Base-by-base conservation (phyloP, 2,113 vertebrate species). In the Cichladusa arquata region DNA sequence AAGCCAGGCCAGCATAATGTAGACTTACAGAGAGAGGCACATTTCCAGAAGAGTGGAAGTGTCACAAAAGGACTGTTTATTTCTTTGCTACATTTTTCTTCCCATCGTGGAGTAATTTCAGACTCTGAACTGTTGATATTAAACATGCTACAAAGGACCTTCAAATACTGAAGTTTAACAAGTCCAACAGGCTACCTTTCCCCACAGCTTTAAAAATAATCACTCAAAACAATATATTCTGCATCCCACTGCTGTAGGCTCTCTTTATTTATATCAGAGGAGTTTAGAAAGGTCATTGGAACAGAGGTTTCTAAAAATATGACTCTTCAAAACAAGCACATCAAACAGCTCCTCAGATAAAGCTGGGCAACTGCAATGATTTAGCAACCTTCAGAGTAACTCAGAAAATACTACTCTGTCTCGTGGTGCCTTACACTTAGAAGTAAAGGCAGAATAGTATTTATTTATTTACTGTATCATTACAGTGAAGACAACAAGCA, bases 261-360 rank as follows among this genome's bases (percentile, higher is more conserved):
- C 93, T 95, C 87, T 73, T 92, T 87, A 94, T 96, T 95, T 95
- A 83, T 93, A 95, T 67, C 92, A 94, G 81, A 91, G 64, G 38
- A 95, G 79, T 81, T 90, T 82, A 92, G 66, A 96, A 96, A 96
- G 94, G 96, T 97, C 93, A 93, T 65, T 83, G 65, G 82, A 97
- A 95, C 78, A 94, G 92, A 88, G 67, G 67, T 86, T 96, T 93
- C 94, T 97, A 96, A 97, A 97, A 96, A 96, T 94, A 97, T 73
- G 56, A n/a, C 91, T 93, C 89, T 95, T 95, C 91, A 95, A 97
- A 97, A 96, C 94, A 95, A 95, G 92, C 22, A 95, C 89, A 95
- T 95, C 92, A 96, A 97, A 97, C 48, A 93, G 85, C 71, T 74
- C 88, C 85, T 96, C 90, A 94, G 93, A 92, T 90, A 95, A 94